These are phyloP conservation scores for Poecilia gillii DNA, from an alignment of 2,797 vertebrate genomes.

Conservation along the genomic window DNA sequence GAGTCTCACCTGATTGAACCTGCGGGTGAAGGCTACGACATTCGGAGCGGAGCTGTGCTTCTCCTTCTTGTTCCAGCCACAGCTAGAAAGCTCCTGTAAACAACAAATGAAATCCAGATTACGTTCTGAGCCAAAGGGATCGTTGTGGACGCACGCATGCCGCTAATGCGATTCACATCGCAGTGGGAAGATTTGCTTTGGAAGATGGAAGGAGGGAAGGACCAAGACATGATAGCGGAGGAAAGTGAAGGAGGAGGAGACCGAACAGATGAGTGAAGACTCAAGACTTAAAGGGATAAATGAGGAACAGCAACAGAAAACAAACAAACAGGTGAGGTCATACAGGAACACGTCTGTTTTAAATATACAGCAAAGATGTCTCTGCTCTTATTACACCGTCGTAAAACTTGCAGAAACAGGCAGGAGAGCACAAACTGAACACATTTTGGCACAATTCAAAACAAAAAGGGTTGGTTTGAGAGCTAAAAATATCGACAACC, in stretches of 20 bases:
- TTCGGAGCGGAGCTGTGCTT: slow-evolving; percentile 98
- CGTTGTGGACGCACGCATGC: slow-evolving; percentile 11
- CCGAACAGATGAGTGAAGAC: not conserved
- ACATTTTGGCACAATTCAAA: not conserved
- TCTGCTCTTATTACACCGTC: not conserved
- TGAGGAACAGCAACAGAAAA: slow-evolving; percentile 16
- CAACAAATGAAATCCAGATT: slow-evolving; percentile 27
- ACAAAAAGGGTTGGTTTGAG: not conserved
- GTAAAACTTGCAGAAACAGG: not conserved
- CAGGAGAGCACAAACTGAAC: not conserved
- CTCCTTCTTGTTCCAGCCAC: slow-evolving; percentile 99
- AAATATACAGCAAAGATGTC: not conserved
- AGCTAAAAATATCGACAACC: no score
- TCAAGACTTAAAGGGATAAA: slow-evolving; percentile 17
- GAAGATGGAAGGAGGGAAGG: slow-evolving; percentile 19
- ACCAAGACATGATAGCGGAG: slow-evolving; percentile 9
- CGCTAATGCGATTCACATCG: slow-evolving; percentile 36
- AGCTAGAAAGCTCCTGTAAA: slow-evolving; percentile 95
- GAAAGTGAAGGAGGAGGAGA: slow-evolving; percentile 23
- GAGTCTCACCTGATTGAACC: slow-evolving; percentile 96
- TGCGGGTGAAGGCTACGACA: slow-evolving; percentile 98
- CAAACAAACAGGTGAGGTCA: slow-evolving; percentile 17
- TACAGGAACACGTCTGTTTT: slow-evolving; percentile 11
- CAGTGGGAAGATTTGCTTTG: slow-evolving; percentile 24
- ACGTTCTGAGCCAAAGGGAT: not conserved